These are phyloP conservation scores for Protophormia terraenovae DNA, from an alignment of 2,888 invertebrate species.

Conservation along the genomic window DNA sequence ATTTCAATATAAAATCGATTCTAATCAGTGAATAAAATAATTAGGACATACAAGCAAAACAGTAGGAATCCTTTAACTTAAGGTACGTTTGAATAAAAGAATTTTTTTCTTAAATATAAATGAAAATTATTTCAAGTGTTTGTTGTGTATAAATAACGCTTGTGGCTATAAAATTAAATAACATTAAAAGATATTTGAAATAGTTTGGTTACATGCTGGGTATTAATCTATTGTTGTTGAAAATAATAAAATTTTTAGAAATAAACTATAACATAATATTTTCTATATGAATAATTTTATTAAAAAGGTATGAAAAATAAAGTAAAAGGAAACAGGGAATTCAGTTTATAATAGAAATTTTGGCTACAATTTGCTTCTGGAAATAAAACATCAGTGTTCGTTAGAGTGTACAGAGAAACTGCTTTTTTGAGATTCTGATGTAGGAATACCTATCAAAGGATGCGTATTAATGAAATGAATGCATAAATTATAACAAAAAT, in stretches of 20 bases:
- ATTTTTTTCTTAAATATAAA: neutral
- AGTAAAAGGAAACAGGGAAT: too few relatives aligned
- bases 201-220: constrained; percentile 28
- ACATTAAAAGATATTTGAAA: neutral
- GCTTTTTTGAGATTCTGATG: too few relatives aligned
- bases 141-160: constrained; percentile 46
- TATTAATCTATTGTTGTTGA: constrained; percentile 28
- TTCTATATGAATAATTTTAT: neutral
- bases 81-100: too few relatives aligned
- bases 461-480: too few relatives aligned
- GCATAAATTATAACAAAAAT: too few relatives aligned
- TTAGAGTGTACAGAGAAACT: too few relatives aligned
- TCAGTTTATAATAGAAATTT: too few relatives aligned
- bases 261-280: neutral
- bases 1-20: constrained; percentile 29
- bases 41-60: constrained; percentile 32
- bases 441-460: too few relatives aligned
- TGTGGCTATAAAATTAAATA: constrained; percentile 50
- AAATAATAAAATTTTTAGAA: neutral
- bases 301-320: neutral
- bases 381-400: too few relatives aligned
- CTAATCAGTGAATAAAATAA: constrained; percentile 34
- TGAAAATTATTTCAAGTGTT: constrained; percentile 42
- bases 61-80: constrained; percentile 45
- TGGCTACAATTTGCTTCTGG: too few relatives aligned